Base-by-base conservation (phyloP, 2,797 vertebrate genomes). In the Alcedo atthis region DNA sequence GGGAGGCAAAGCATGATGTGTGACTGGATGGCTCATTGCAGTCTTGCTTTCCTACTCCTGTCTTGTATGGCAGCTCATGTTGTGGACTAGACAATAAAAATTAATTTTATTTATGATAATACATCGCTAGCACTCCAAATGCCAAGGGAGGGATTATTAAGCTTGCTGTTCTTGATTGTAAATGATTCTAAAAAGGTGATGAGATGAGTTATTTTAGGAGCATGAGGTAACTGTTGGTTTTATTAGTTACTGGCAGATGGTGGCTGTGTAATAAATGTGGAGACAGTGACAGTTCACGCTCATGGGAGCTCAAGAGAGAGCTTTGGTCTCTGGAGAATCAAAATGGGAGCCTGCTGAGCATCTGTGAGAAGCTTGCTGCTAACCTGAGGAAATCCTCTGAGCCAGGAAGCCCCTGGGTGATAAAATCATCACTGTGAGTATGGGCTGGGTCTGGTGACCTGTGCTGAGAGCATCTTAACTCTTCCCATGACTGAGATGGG, bases 211-310 rank as follows among this genome's bases (percentile, higher is more conserved):
- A 53, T 91, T 18, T 74, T 51, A 75, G 42, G 49, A 94, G 75
- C 67, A 82, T 51, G 90, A 95, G 79, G 75, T 71, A 84, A 59
- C 55, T 81, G 86, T 55, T 77, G 61, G 76, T 89, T 89, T 89
- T 90, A 69, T 90, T 79, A 59, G 90, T 32, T 75, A 16, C 62
- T 94, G 93, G 62, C 93, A 95, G 93, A 94, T 89, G 87, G 81
- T 83, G 67, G 58, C 86, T 81, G 70, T 76, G 87, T 76, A 84
- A 86, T 94, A 81, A 76, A 64, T 78, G 93, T 80, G 92, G 64
- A 91, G 61, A 87, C 66, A 87, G 85, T 87, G 84, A 76, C 87
- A 93, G 55, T 67, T 84, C 90, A 68, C 71, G 66, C 6, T 76
- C n/a, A 40, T 24, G 17, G 67, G 25, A 59, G 57, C 46, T 85